These are phyloP conservation scores for Pseudoips prasinana DNA, from an alignment of 2,888 invertebrate genomes.

Conservation along the genomic window DNA sequence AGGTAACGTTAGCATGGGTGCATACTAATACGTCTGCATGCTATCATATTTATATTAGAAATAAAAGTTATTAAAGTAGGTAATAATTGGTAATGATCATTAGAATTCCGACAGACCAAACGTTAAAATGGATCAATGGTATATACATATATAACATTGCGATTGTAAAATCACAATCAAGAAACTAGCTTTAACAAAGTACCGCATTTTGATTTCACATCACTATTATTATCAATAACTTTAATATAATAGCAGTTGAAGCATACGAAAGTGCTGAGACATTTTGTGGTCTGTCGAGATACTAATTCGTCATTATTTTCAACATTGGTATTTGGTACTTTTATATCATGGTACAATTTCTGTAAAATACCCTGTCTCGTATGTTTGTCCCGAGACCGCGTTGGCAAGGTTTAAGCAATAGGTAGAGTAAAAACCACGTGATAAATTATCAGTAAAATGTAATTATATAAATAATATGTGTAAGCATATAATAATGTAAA, in stretches of 20 bases:
- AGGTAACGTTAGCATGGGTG: conserved; percentile 15
- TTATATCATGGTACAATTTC: conserved; percentile 21
- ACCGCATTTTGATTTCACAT: too few species aligned
- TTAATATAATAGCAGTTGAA: too few species aligned
- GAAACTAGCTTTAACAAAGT: too few species aligned
- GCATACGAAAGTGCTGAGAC: too few species aligned
- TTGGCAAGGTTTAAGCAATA: conserved; percentile 34
- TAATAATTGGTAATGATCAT: too few species aligned
- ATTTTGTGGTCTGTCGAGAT: too few species aligned
- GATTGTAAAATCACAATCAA: too few species aligned
- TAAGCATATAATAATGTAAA: conserved; percentile 52
- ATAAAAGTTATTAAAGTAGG: conserved; percentile 12
- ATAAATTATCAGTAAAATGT: conserved; percentile 66
- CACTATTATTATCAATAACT: too few species aligned
- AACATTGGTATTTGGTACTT: conserved; percentile 17
- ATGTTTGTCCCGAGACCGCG: conserved; percentile 12
- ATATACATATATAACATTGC: too few species aligned
- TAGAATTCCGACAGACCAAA: too few species aligned
- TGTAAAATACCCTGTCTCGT: conserved; percentile 14
- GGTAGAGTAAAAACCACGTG: conserved; percentile 70
- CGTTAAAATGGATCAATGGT: too few species aligned
- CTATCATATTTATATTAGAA: conserved; percentile 29
- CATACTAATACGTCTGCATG: conserved; percentile 17
- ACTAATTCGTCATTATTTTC: too few species aligned
- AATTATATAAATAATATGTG: conserved; percentile 47